Base-by-base conservation (phyloP, 2,113 vertebrate genomes). In the Eonycteris spelaea region DNA sequence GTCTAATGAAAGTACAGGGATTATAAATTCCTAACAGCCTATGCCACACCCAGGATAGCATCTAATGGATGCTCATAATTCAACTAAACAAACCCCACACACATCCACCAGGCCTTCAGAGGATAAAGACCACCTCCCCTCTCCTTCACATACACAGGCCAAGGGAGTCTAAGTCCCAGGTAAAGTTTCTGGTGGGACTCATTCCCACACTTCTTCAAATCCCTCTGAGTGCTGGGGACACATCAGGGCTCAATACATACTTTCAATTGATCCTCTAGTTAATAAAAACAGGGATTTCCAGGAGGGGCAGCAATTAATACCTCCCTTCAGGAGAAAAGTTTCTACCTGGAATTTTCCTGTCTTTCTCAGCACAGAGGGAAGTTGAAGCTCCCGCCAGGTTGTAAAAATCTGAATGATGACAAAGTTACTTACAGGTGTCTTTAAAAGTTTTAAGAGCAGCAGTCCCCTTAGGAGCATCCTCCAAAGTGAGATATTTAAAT, bases 381-480 rank as follows among this genome's bases (percentile, higher is more conserved):
- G 53, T 0, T 35, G 59, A 71, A 10, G 21, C 38, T 71, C 38
- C 59, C 11, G 6, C 16, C 43, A 63, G 24, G 22, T 51, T 55
- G 40, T 14, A 48, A 92, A 82, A 70, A 55, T 26, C 5, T 77
- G 21, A 74, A 48, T 53, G 51, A 67, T n/a, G 78, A 21, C 35
- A 61, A 51, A 86, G 48, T 70, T 77, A 86, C 24, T 93, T 96
- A 67, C 2, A 12, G 30, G 5, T 48, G n/a, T 43, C 75, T 85
- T 55, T 59, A 38, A 38, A 93, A 74, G 53, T 86, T 59, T 70
- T 87, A 77, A 94, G 43, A 87, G 30, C n/a, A 80, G 65, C 70
- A 63, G 11, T 83, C 57, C 43, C 79, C 80, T 87, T 70, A 77
- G 45, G 16, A 90, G 48, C 65, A 93, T 9, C 21, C 67, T 90